A percentile compares a stretch with the other conserved stretches of the same genome.
phyloP scores from a whole-genome alignment of 2,797 vertebrate genomes.

The Betta splendens region DNA sequence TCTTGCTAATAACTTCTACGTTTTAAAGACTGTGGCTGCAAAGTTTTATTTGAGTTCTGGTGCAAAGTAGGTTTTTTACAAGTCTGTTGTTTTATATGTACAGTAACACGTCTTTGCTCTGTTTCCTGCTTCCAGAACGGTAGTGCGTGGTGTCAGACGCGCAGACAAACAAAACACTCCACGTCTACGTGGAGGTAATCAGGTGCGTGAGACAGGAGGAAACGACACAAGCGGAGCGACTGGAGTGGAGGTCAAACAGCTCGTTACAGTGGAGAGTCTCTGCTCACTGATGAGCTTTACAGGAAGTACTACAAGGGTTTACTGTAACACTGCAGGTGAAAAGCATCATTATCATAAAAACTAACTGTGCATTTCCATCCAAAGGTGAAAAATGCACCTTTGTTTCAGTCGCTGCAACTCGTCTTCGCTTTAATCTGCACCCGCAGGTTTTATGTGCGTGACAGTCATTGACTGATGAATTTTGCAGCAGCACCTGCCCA shows the following conservation, averaged over 20 bases:
- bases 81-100: not conserved
- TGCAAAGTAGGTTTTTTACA: not conserved
- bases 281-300: constrained; percentile 21
- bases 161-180: constrained; percentile 72
- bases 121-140: no score
- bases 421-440: constrained; percentile 25
- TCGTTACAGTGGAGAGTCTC: constrained; percentile 59
- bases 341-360: not conserved
- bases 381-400: no score
- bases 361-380: no score
- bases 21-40: constrained; percentile 1
- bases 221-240: constrained; percentile 63
- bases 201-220: constrained; percentile 72
- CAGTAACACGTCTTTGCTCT: no score
- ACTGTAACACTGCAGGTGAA: not conserved
- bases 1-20: not conserved
- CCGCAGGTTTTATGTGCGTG: constrained; percentile 25
- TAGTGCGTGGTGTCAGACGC: no score
- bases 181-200: constrained; percentile 73
- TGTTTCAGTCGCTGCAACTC: no score
- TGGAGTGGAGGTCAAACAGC: constrained; percentile 73
- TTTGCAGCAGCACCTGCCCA: constrained; percentile 19
- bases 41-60: not conserved
- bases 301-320: constrained; percentile 7
- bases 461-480: constrained; percentile 18